Base-by-base conservation (phyloP, 2,797 vertebrate species). In the Premnoplex brunnescens region DNA sequence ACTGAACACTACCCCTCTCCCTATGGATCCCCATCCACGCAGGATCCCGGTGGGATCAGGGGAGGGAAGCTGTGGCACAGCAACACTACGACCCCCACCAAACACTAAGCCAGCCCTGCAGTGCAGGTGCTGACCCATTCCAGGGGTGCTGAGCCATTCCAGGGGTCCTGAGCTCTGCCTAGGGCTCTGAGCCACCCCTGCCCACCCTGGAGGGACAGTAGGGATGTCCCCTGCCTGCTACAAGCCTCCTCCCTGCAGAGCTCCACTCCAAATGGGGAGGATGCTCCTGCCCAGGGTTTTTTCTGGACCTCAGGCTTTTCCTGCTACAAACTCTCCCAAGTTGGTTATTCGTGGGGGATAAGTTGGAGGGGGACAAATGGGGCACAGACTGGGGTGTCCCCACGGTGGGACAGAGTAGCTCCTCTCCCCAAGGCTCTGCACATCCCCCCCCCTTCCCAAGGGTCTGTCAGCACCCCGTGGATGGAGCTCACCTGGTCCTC, bases 51-150 rank as follows among this genome's bases (percentile, higher is more conserved):
- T 1, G 13, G 28, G 62, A 3, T 54, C 46, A 0, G 68, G 52
- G 52, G 4, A 17, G 58, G 41, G 59, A 13, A 44, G 23, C 28
- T 3, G 20, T 5, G 64, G 37, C 72, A 34, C 82, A 80, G 68
- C 24, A 60, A 97, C 94, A 96, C 96, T 96, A 96, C 34, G 1
- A 1, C 49, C 39, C 15, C 66, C 79, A 2, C 15, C 7, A 14
- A 92, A 96, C 96, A 97, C 96, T 97, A 96, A 69, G 10, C 22
- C 75, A 34, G 81, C 87, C 92, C 80, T 1, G 28, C 7, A 4
- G 55, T 1, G 30, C 11, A 7, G 93, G 91, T 18, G 91, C 92
- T 60, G 84, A 43, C 62, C 77, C 80, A 59, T 39, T 36, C 73
- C 8, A 0, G 41, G 63, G 58, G 73, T 37, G 54, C 72, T 52